A percentile compares a stretch with the other conserved stretches of the same genome.
phyloP scores from a whole-genome alignment of 2,113 vertebrate genomes.

The Dendrocopos noguchii region DNA sequence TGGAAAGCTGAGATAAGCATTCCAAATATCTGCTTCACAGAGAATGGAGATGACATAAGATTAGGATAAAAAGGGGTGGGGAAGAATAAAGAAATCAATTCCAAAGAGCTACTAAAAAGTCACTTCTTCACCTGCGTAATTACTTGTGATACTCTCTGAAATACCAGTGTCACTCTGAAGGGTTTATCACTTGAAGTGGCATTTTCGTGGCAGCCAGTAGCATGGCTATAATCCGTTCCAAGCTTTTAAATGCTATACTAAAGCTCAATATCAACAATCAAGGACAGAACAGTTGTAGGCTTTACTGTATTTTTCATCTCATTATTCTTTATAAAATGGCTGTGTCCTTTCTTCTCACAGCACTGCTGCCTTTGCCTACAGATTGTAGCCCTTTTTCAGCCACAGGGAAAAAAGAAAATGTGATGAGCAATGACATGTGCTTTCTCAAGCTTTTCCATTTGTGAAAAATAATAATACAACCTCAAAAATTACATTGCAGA shows the following conservation, averaged over 20 bases:
- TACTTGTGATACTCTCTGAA: conserved; percentile 17
- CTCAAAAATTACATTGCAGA: not conserved
- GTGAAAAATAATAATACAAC: not conserved
- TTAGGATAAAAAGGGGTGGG: not conserved
- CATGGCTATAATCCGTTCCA: conserved; percentile 16
- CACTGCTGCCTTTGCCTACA: not conserved
- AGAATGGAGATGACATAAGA: not conserved
- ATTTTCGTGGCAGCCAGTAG: conserved; percentile 28
- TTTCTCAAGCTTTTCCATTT: not conserved
- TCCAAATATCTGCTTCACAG: not conserved
- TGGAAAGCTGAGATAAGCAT: not conserved
- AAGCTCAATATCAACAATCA: conserved; percentile 42
- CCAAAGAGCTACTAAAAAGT: conserved; percentile 15
- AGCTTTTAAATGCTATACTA: conserved; percentile 40
- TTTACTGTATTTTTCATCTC: not conserved
- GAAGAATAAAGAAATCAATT: not conserved
- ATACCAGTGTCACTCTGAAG: conserved; percentile 1
- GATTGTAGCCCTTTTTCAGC: not conserved
- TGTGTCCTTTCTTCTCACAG: conserved; percentile 34
- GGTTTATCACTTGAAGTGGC: conserved; percentile 32
- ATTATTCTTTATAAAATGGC: not conserved
- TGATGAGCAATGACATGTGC: not conserved
- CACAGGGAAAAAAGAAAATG: not conserved
- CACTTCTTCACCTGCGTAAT: conserved; percentile 25
- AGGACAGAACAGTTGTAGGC: not conserved